Evolutionary conservation across 2,888 invertebrate species (phyloP), one percentile per base, ranked within the genome.

Genomic region (Anoplius nigerrimus): DNA sequence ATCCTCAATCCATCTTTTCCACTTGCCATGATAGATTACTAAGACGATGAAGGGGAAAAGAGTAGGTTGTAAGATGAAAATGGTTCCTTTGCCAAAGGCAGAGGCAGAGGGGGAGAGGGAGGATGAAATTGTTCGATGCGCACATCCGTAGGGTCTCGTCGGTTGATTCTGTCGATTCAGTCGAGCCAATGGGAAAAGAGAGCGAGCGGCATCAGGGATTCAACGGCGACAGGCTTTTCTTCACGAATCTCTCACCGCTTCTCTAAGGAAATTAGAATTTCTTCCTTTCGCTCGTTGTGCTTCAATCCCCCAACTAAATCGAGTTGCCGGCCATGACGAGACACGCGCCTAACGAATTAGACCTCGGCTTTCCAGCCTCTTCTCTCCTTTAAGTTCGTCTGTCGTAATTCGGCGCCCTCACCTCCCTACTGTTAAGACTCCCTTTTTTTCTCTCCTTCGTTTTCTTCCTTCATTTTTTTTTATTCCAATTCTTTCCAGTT

Each of bases 271-370:
- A 79, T 79, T 71, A 79, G 68, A 80, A 77, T 71, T 70, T 71
- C 71, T 71, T 71, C 71, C 74, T 79, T 71, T 78, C 74, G 71
- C 54, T 20, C 57, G 56, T 62, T 59, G 66, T 63, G 72, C 77
- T 80, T 80, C 78, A 72, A 79, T 79, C 72, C 72, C 56, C 72
- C 68, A 66, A 67, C 58, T 71, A 78, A 79, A 78, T 79, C 71
- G 75, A 78, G 71, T 79, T 76, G 76, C 63, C 66, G 64, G 61
- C 62, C 67, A 67, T 70, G 71, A 65, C 65, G 78, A 74, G 69
- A 74, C 67, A 62, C 77, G 74, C 72, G 69, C 62, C 62, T 58
- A 42, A n/a, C 60, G 72, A 74, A 76, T 78, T 74, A 78, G 69
- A 67, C 63, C 62, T 43, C 62, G 52, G 42, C 58, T 18, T 60